These are phyloP conservation scores for Hydrotaea cyrtoneurina DNA, from an alignment of 2,888 invertebrate species.

Conservation along the genomic window DNA sequence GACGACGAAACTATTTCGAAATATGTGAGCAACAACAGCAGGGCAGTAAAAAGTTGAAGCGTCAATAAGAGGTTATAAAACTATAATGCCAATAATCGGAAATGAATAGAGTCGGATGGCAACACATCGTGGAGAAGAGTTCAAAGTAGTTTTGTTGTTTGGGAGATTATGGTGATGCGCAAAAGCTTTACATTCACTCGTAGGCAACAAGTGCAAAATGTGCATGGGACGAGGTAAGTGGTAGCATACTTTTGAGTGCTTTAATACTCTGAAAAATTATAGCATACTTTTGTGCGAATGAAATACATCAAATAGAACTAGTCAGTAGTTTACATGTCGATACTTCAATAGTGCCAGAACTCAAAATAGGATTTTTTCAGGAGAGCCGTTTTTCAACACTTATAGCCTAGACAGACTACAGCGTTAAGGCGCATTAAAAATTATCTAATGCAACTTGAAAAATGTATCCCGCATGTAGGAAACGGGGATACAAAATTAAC, in stretches of 20 bases:
- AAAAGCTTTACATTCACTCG: slow-evolving; percentile 9
- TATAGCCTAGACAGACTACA: too few species aligned
- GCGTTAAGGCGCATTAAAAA: too few species aligned
- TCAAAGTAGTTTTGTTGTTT: slow-evolving; percentile 26
- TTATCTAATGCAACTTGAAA: too few species aligned
- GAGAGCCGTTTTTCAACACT: too few species aligned
- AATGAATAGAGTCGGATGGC: slow-evolving; percentile 41
- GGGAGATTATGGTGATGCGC: not conserved
- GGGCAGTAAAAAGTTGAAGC: slow-evolving; percentile 48
- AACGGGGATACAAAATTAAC: too few species aligned
- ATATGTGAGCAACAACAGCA: slow-evolving; percentile 15
- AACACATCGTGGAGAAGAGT: slow-evolving; percentile 22
- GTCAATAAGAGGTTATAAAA: slow-evolving; percentile 39
- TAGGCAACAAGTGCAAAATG: not conserved
- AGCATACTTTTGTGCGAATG: not conserved
- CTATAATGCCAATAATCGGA: slow-evolving; percentile 57
- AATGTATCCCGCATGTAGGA: too few species aligned
- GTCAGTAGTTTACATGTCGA: too few species aligned
- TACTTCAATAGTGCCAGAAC: too few species aligned
- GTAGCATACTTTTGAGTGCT: not conserved
- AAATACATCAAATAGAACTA: too few species aligned
- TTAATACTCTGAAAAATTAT: not conserved
- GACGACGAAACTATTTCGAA: slow-evolving; percentile 24
- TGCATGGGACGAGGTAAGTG: slow-evolving; percentile 30
- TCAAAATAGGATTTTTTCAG: too few species aligned